Base-by-base conservation (phyloP, 2,113 vertebrate species). In the Atrichornis clamosus region DNA sequence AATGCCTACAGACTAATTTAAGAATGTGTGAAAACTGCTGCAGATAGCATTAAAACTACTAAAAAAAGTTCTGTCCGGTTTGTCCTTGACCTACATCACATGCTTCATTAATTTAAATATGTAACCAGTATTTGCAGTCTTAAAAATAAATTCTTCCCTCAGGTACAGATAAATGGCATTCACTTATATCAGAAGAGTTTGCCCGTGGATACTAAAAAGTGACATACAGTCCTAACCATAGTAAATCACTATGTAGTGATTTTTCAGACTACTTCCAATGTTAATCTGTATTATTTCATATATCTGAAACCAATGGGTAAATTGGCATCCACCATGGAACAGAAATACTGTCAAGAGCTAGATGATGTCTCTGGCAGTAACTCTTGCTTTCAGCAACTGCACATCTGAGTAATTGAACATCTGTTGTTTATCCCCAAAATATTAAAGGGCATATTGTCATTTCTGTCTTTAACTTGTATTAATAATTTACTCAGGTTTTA, bases 401-500 rank as follows among this genome's bases (percentile, higher is more conserved):
- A 14, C 85, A n/a, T 78, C 89, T 74, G 72, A 52, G 58, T 92
- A 95, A 93, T 17, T 90, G 74, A 79, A 60, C 80, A 88, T 95
- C 88, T 72, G 85, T 93, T 11, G 74, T 95, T 97, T 90, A 78
- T 53, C 60, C 46, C 50, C 39, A 83, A 95, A 96, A 95, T 95
- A 96, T 95, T 95, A 93, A 97, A 93, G 37, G 19, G 15, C 50
- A 80, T 20, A 44, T 84, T 75, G 60, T 93, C 96, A 78, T 85
- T 97, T 95, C 94, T 93, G 33, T 6, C 33, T 95, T 95, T 76
- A 83, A 77, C 39, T 81, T 70, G 49, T 95, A 95, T 96, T 96
- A 97, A 95, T 94, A 81, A 91, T 97, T 97, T 91, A 91, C 85
- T 94, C 49, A 42, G 83, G 19, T 96, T 97, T 94, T 96, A 65